Conservation (phyloP, 2,797 vertebrate genomes). For the Oophaga sylvatica region DNA sequence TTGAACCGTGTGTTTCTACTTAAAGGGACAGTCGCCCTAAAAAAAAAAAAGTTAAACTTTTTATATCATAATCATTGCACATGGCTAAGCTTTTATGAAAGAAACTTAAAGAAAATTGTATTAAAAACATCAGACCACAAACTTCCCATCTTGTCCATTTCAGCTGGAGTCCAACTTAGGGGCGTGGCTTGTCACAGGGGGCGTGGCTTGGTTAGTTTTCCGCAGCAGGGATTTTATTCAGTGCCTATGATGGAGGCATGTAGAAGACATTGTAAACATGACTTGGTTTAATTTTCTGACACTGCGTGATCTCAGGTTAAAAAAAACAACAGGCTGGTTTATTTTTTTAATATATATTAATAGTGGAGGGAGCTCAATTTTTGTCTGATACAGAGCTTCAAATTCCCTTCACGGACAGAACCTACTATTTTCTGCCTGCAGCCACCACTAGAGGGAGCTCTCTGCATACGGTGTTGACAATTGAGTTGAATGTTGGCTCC, state of each 20-base stretch:
- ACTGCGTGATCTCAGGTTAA: too few relatives aligned
- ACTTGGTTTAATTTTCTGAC: too few relatives aligned
- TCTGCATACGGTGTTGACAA: too few relatives aligned
- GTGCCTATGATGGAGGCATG: too few relatives aligned
- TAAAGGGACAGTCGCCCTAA: constrained; percentile 5
- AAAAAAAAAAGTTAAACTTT: not conserved
- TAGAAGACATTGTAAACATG: too few relatives aligned
- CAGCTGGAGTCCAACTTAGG: not conserved
- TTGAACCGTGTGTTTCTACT: not conserved
- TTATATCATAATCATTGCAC: not conserved
- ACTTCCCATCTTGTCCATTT: not conserved
- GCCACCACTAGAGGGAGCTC: too few relatives aligned
- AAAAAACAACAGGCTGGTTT: too few relatives aligned
- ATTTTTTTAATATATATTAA: not conserved
- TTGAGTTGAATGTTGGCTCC: not conserved
- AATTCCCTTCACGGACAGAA: too few relatives aligned
- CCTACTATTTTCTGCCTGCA: too few relatives aligned
- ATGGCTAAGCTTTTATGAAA: not conserved
- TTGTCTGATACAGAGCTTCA: too few relatives aligned
- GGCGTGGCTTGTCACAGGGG: not conserved
- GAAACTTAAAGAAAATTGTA: not conserved
- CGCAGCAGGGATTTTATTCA: too few relatives aligned
- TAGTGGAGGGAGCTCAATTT: not conserved
- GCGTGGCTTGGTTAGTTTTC: too few relatives aligned
- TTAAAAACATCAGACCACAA: not conserved